These are phyloP conservation scores for Nemurella pictetii DNA, from an alignment of 2,888 invertebrate genomes.

Conservation along the genomic window DNA sequence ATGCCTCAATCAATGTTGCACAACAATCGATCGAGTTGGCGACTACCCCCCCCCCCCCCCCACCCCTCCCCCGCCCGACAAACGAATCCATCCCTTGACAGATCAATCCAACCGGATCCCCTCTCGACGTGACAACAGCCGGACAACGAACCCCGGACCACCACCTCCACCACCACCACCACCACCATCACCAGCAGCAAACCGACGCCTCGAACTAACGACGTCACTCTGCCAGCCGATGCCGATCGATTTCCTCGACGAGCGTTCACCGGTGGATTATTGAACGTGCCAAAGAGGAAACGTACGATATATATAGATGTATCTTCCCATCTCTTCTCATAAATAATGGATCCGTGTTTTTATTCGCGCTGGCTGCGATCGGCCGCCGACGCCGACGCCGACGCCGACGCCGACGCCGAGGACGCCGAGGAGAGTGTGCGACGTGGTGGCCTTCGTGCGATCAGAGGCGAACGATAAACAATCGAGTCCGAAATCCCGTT, in stretches of 20 bases:
- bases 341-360: conserved; percentile 34
- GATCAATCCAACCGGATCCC: background rate
- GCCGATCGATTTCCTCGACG: background rate
- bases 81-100: too few species aligned
- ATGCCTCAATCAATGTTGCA: too few species aligned
- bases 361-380: background rate
- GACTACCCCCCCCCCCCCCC: too few species aligned
- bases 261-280: conserved; percentile 23
- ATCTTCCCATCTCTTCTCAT: conserved; percentile 33
- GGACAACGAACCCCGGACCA: background rate
- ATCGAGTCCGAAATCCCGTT: background rate
- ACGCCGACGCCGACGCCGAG: too few species aligned
- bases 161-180: too few species aligned
- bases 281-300: conserved; percentile 24
- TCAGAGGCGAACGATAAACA: conserved; percentile 9
- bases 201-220: background rate
- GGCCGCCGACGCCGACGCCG: too few species aligned
- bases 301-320: conserved; percentile 27
- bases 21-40: too few species aligned
- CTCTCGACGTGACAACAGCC: background rate
- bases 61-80: too few species aligned
- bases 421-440: background rate
- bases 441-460: background rate
- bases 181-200: too few species aligned
- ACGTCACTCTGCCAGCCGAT: background rate